Conservation (phyloP, 2,113 vertebrate species). For the Leucoraja erinaceus region DNA sequence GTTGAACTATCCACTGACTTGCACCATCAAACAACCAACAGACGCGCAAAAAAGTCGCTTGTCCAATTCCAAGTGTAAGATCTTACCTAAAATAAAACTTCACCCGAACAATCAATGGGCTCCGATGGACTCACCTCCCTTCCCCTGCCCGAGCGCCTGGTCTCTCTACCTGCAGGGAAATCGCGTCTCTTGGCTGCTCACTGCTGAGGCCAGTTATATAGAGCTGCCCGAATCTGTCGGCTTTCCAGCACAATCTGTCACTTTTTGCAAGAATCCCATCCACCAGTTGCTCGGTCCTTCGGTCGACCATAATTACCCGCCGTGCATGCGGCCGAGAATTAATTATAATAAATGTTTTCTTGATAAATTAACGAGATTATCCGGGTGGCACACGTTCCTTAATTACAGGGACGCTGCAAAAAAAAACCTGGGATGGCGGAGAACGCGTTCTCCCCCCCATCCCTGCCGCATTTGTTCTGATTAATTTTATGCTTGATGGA, state of each 20-base stretch:
- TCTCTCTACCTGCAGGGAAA: constrained; percentile 48
- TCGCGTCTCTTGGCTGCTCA: constrained; percentile 45
- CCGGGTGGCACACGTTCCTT: constrained; percentile 80
- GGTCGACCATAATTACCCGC: constrained; percentile 81
- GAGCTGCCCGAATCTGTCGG: constrained; percentile 60
- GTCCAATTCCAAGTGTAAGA: background rate
- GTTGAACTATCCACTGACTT: background rate
- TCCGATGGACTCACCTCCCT: background rate
- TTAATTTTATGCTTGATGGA: constrained; percentile 83
- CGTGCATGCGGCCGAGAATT: constrained; percentile 62
- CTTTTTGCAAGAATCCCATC: constrained; percentile 56
- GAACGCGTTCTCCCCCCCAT: constrained; percentile 48
- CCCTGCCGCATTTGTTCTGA: constrained; percentile 64
- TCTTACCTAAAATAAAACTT: background rate
- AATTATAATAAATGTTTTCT: constrained; percentile 91
- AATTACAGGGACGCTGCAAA: constrained; percentile 68
- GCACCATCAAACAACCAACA: background rate
- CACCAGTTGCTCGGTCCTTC: constrained; percentile 75
- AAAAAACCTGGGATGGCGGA: constrained; percentile 34
- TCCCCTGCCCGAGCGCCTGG: background rate
- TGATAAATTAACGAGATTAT: constrained; percentile 91
- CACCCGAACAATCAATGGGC: background rate
- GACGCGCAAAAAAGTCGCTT: background rate
- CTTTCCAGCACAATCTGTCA: constrained; percentile 83
- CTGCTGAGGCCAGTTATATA: constrained; percentile 1